Base-by-base conservation (phyloP, 2,797 vertebrate genomes). In the Micrastur ruficollis region DNA sequence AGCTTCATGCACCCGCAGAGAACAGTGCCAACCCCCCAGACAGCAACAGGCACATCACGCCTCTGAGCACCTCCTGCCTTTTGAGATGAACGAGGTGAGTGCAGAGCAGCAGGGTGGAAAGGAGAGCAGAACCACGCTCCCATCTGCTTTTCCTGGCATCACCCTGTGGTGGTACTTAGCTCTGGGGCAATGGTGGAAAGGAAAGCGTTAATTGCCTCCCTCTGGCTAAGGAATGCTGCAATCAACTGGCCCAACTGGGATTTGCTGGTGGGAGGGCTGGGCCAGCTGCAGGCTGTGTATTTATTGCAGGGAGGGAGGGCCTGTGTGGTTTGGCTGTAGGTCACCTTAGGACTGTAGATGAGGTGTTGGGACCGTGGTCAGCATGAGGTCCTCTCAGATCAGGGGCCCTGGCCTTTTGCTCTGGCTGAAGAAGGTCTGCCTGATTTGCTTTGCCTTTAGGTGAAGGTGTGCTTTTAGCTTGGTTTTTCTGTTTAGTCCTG, bases 141-240 rank as follows among this genome's bases (percentile, higher is more conserved):
- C 2, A 0, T 42, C 61, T 8, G 5, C 53, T 36, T 46, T 7
- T 14, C 65, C 49, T 42, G 42, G 18, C 42, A 40, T 29, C 46
- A 17, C 11, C 11, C 5, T 0, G 5, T 0, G 6, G 12, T 42
- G 49, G 71, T 11, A 8, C 0, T 0, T 5, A 26, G 42, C 22
- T 34, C 18, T 0, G 3, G 47, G 47, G 11, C 1, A 0, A 15
- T 1, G 34, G 46, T 42, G 59, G 44, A 19, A 3, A 0, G 27
- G 18, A 73, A 84, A 46, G 62, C 1, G 75, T 47, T 70, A 88
- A 91, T 23, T n/a, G 34, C 38, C 58, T 74, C 32, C 34, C 4
- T 2, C 47, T 27, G 68, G 29, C 42, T 90, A 16, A 56, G 26
- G 53, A 83, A 86, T 79, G 65, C 16, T 5, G 7, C 25, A 34